phyloP scores from a whole-genome alignment of 2,888 invertebrate species.

The Flabesymbios commensalis region DNA sequence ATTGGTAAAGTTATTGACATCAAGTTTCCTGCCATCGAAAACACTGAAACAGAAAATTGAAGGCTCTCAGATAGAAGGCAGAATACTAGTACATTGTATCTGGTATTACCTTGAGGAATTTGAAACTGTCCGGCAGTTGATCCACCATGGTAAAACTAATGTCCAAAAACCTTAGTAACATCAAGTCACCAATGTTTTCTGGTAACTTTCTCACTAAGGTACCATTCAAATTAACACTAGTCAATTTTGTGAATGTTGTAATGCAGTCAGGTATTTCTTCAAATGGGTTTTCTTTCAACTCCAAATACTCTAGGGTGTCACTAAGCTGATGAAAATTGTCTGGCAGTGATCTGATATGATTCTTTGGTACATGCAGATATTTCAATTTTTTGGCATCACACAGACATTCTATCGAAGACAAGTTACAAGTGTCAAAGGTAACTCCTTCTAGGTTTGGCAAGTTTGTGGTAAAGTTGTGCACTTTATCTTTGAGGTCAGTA shows the following conservation, averaged over 20 bases:
- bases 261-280: constrained; percentile 18
- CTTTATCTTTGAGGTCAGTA: too few relatives aligned
- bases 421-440: too few relatives aligned
- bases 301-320: not conserved
- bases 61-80: not conserved
- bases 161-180: constrained; percentile 15
- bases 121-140: constrained; percentile 25
- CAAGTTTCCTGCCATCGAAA: not conserved
- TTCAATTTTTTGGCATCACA: too few relatives aligned
- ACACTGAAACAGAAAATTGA: not conserved
- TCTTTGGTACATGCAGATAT: too few relatives aligned
- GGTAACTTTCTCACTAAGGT: constrained; percentile 23
- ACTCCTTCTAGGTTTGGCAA: too few relatives aligned
- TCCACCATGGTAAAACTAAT: constrained; percentile 5
- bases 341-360: not conserved
- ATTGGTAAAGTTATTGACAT: too few relatives aligned
- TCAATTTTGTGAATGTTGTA: constrained; percentile 11
- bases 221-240: constrained; percentile 7
- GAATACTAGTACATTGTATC: too few relatives aligned
- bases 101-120: constrained; percentile 17
- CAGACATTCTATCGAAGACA: too few relatives aligned
- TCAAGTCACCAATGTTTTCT: constrained; percentile 24
- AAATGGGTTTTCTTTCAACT: not conserved
- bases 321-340: not conserved
- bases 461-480: too few relatives aligned